Base-by-base conservation (phyloP, 2,797 vertebrate genomes). In the Thripadectes ignobilis region DNA sequence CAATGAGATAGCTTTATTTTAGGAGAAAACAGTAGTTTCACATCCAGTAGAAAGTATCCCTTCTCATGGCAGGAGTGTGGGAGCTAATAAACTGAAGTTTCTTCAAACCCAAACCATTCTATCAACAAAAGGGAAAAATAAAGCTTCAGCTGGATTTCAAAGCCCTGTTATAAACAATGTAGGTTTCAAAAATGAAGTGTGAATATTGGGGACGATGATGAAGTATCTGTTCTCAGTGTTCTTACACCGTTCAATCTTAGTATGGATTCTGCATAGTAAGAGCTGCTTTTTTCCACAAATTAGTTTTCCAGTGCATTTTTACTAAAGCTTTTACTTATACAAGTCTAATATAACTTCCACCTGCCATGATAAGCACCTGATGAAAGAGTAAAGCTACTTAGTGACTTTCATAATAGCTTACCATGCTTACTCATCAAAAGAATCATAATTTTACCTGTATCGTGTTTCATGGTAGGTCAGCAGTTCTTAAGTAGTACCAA, bases 41-140 rank as follows among this genome's bases (percentile, higher is more conserved):
- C 8, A 10, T 59, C 14, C 39, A 19, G 54, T 41, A 52, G n/a
- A 66, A 51, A 9, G 7, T 27, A 30, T 54, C 30, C 9, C 17
- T 22, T 61, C 39, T 14, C 5, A 3, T 34, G 30, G 9, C 17
- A 4, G 21, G 4, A 7, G 11, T 0, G 0, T 45, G 52, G 29
- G 34, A 34, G 30, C 41, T 34, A 46, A 19, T 67, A 17, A 12
- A 34, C 39, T 45, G 27, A 67, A 18, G 19, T 59, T 4, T 34
- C 17, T 74, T 67, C 13, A 23, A 63, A n/a, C 39, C 6, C 41
- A 62, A 55, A 26, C 43, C 29, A 23, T 63, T 63, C 14, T 54
- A 2, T 48, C 36, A 82, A 62, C 13, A 39, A 43, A 55, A 20
- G 12, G 14, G 12, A 27, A 6, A 1, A 7, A 13, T 4, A 14